Conservation (phyloP, 2,113 vertebrate species). For the Phylloscopus trochiloides region DNA sequence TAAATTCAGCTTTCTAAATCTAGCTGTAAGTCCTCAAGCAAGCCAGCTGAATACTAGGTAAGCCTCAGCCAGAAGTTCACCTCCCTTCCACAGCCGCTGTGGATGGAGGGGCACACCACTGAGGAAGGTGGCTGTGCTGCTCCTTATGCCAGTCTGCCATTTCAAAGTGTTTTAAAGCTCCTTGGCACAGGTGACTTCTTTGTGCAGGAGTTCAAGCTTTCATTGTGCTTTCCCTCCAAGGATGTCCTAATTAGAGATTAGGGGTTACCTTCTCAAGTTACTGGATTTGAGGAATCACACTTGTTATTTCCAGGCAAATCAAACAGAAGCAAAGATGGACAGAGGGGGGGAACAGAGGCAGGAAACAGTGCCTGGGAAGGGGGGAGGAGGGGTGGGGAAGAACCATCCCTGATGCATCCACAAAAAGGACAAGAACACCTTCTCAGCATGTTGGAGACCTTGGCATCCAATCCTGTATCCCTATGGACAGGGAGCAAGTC, state of each 20-base stretch:
- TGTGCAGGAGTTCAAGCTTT: conserved; percentile 10
- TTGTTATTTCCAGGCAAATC: background rate
- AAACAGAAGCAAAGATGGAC: background rate
- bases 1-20: background rate
- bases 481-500: background rate
- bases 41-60: background rate
- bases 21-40: background rate
- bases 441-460: background rate
- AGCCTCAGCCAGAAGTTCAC: background rate
- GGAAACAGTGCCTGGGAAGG: background rate
- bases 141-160: background rate
- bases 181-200: conserved; percentile 18
- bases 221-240: conserved; percentile 20
- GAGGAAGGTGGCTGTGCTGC: background rate
- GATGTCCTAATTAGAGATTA: conserved; percentile 7
- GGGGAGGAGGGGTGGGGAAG: too few relatives aligned
- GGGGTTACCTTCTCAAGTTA: conserved; percentile 14
- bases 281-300: background rate
- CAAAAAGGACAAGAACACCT: background rate
- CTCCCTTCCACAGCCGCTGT: background rate
- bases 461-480: background rate
- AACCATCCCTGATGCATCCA: background rate
- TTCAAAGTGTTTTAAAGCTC: background rate
- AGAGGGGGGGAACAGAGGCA: background rate
- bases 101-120: background rate